Conservation (phyloP, 92 coral and sea anemone species). For the Heteractis magnifica region DNA sequence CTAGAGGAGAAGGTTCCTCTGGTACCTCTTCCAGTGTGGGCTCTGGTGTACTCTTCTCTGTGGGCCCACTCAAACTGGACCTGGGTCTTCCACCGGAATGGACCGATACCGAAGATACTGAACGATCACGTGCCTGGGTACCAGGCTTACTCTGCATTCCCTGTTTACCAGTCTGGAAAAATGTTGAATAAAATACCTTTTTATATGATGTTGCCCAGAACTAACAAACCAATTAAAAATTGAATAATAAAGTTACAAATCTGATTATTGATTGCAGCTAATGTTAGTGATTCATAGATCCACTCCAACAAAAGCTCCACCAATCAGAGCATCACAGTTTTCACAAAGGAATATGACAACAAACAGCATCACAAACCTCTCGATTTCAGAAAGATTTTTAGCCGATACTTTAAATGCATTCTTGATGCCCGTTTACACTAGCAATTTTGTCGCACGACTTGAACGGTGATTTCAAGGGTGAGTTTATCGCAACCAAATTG, state of each 20-base stretch:
- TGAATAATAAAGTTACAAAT: no score
- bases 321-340: neutral
- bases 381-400: no score
- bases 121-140: constrained; percentile 75
- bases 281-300: no score
- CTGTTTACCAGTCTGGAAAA: constrained; percentile 19
- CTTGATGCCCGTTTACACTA: no score
- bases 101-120: constrained; percentile 88
- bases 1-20: constrained; percentile 75
- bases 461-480: no score
- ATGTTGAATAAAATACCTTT: constrained; percentile 20
- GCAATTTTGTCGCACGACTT: no score
- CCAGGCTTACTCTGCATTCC: constrained; percentile 59
- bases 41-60: constrained; percentile 84
- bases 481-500: constrained; percentile 16
- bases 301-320: neutral
- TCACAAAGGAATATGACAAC: no score
- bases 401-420: no score
- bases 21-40: constrained; percentile 68
- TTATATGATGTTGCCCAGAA: constrained; percentile 67
- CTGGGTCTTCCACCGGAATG: constrained; percentile 91
- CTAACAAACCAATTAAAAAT: no score
- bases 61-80: constrained; percentile 81
- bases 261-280: no score
- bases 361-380: no score